Evolutionary conservation across 2,113 vertebrate genomes (phyloP), one percentile per base, ranked within the genome.

Genomic region (Dromaius novaehollandiae): DNA sequence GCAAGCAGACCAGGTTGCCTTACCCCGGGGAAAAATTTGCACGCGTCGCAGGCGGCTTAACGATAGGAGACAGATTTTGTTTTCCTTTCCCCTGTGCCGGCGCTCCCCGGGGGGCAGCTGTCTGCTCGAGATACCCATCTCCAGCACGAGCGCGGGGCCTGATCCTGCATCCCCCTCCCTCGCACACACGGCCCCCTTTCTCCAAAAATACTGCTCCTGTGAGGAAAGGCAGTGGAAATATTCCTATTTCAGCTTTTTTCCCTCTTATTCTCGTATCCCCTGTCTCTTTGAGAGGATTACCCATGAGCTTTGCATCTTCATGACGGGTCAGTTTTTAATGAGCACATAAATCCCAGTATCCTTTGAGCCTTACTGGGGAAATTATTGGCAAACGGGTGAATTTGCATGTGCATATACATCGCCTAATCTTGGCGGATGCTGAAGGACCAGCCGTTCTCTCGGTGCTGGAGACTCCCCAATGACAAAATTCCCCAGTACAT

Each of bases 51-150:
- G 76, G 77, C 77, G 82, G 61, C 46, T 73, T 95, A 93, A 87
- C 66, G 79, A 75, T 60, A 9, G 32, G 6, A 87, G 82, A 55
- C 81, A 89, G 84, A 70, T 93, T 94, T 80, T 95, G 70, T 86
- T 95, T 85, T 85, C 44, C 40, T 58, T 55, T 58, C 0, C 0
- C 46, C 88, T 32, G 75, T 0, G 2, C 38, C n/a, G 0, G 0
- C 13, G 3, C 44, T 95, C 48, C 22, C 76, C 36, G 85, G 58
- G 55, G 83, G 78, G 80, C 82, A 90, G 86, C 82, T 90, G 61
- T 76, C 74, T 82, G 42, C 66, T 84, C 0, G 0, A 84, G 81
- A 73, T 44, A 64, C 74, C 80, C 8, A 26, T 26, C 21, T 44
- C 74, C 73, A 56, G 11, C 0, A 1, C 22, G 48, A 86, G 63